A percentile compares a stretch with the other conserved stretches of the same genome.
Conservation (phyloP, 2,113 vertebrate species). For the Anguilla japonica region DNA sequence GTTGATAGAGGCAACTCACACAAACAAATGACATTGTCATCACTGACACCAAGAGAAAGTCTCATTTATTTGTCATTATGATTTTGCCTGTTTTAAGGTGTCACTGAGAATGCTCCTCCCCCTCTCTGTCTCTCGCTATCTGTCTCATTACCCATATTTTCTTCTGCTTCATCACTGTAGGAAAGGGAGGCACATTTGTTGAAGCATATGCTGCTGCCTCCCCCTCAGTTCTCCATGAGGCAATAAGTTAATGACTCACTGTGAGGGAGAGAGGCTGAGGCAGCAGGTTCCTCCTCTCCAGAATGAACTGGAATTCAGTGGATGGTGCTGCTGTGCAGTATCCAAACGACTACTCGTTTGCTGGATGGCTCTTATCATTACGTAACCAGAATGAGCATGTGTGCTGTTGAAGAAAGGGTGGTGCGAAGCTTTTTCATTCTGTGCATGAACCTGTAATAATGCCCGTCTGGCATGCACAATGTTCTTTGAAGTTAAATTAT, state of each 20-base stretch:
- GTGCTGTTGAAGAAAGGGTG: background rate
- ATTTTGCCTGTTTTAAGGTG: background rate
- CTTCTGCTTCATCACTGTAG: background rate
- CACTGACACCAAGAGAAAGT: background rate
- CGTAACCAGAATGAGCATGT: background rate
- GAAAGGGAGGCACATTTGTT: background rate
- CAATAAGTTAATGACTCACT: background rate
- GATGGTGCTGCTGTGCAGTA: background rate
- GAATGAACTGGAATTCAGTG: background rate
- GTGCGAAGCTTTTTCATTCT: background rate
- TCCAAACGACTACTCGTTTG: background rate
- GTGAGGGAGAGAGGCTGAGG: background rate
- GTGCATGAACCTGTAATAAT: background rate
- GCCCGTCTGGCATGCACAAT: background rate
- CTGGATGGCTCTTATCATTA: background rate
- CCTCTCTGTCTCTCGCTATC: background rate
- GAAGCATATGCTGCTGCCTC: background rate
- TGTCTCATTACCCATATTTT: background rate
- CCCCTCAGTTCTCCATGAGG: background rate
- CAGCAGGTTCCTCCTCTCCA: background rate
- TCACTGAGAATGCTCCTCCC: background rate
- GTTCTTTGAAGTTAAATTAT: background rate
- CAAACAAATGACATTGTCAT: background rate
- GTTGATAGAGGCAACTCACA: background rate
- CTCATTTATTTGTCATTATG: background rate